Base-by-base conservation (phyloP, 1,140 invertebrate species). In the Diachasmimorpha longicaudata region DNA sequence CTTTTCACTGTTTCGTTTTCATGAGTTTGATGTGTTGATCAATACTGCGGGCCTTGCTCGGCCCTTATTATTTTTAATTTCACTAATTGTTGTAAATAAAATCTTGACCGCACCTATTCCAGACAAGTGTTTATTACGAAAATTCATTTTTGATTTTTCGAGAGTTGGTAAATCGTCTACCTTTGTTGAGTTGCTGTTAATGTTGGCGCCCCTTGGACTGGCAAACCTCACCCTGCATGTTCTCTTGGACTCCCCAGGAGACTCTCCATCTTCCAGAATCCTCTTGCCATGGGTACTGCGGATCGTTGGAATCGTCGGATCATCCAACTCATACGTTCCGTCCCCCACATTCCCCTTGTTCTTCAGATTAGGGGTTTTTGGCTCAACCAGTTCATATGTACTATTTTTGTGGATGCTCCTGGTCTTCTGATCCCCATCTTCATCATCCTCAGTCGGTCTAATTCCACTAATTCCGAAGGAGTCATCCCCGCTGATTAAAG, bases 191-290 rank as follows among this genome's bases (percentile, higher is more conserved):
- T 69, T 23, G 76, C 70, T 75, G 77, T 76, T 13, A 66, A 31
- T 55, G 23, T 16, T 36, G 1, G 9, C 9, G 4, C 9, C 39
- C 39, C 39, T 21, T 16, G 72, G 72, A 75, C 73, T 79, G 14
- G 79, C 81, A 74, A 85, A 85, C 70, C 77, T 76, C 9, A 85
- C 83, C 75, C 76, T 79, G 68, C 78, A 80, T 36, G 37, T 25
- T 23, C 78, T 81, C 39, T 83, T 85, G 0, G 19, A 39, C 48
- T 75, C 75, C 19, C 66, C 78, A 13, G 4, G 36, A 58, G 48
- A 11, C 42, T 74, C 77, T 8, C 0, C 13, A 21, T 42, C 77
- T 46, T 67, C 31, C 0, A 77, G 23, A 70, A 11, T 77, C 46
- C 39, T 37, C 69, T 78, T 75, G 0, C 25, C 68, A 0, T 42